Base-by-base conservation (phyloP, 1,140 invertebrate genomes). In the Drosophila repletoides region DNA sequence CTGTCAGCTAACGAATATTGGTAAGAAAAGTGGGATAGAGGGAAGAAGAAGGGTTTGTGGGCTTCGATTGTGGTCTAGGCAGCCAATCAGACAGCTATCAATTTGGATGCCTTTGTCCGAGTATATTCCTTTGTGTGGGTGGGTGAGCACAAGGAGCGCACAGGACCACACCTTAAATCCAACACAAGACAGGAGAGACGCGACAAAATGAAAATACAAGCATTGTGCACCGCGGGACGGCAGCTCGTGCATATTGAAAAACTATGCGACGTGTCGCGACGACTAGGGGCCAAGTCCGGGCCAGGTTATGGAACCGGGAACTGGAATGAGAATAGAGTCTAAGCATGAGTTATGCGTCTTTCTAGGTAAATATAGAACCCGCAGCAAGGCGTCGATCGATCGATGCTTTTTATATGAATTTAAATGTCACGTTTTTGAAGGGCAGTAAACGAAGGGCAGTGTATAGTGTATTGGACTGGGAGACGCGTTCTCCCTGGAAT, bases 281-380 rank as follows among this genome's bases (percentile, higher is more conserved):
- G n/a, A n/a, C n/a, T n/a, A n/a, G n/a, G n/a, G n/a, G n/a, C n/a
- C n/a, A n/a, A n/a, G n/a, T n/a, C 24, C 19, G 12, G 34, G 17
- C 26, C 15, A 2, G 10, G 3, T 3, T 26, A 15, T 22, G 38
- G 19, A 19, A 34, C 21, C 22, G 31, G 22, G 51, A 28, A 7
- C 3, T 21, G 7, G 6, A 10, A 45, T 33, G 14, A 21, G 14
- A 55, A 45, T 64, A 12, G 28, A 49, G 66, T 60, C 77, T 86
- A 79, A 84, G 75, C 80, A 84, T 84, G 79, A 84, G 66, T 84
- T 79, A 83, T 83, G 79, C 64, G 31, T 40, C 71, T 53, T 71
- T 49, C 49, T 86, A 84, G 80, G 71, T 84, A 84, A 86, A 86
- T 84, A 84, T 84, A 84, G 80, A 84, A 68, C 79, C 79, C 80